Evolutionary conservation across 2,888 invertebrate genomes (phyloP).

Genomic region (Cheilosia scutellata): DNA sequence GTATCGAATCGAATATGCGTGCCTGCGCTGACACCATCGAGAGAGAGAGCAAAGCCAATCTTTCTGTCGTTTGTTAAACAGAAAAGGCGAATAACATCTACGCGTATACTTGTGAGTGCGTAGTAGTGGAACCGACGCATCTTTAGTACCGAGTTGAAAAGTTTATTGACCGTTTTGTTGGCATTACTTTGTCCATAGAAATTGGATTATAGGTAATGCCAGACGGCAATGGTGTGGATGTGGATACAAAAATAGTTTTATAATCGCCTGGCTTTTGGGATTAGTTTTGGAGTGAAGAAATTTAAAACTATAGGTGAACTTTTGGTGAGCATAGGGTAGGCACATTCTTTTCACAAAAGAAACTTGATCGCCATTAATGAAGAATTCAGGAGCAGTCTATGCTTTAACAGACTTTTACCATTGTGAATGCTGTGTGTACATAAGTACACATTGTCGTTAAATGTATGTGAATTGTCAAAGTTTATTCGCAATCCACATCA

Average conservation of each 20-base stretch:
- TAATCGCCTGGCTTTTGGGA: no score
- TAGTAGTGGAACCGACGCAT: constrained; percentile 26
- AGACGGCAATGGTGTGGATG: not conserved
- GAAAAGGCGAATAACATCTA: constrained; percentile 7
- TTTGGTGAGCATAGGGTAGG: no score
- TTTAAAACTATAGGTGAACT: no score
- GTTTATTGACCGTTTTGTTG: constrained; percentile 35
- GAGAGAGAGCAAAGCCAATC: constrained; percentile 21
- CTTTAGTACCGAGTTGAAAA: constrained; percentile 8
- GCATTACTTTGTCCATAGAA: not conserved
- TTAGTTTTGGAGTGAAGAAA: no score
- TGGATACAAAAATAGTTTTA: not conserved
- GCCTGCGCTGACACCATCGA: constrained; percentile 25
- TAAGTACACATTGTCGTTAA: no score
- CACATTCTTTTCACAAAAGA: no score
- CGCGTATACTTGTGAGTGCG: constrained; percentile 10
- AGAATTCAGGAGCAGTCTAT: no score
- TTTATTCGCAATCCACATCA: no score
- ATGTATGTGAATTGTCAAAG: no score
- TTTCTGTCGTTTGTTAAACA: constrained; percentile 29
- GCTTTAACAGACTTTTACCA: no score
- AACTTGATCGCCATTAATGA: no score
- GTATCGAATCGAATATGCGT: constrained; percentile 49
- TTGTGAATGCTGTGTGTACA: no score
- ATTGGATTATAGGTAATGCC: not conserved